Evolutionary conservation across 2,888 invertebrate genomes (phyloP), one percentile per base, ranked within the genome.

Genomic region (Drosophila prolongata): DNA sequence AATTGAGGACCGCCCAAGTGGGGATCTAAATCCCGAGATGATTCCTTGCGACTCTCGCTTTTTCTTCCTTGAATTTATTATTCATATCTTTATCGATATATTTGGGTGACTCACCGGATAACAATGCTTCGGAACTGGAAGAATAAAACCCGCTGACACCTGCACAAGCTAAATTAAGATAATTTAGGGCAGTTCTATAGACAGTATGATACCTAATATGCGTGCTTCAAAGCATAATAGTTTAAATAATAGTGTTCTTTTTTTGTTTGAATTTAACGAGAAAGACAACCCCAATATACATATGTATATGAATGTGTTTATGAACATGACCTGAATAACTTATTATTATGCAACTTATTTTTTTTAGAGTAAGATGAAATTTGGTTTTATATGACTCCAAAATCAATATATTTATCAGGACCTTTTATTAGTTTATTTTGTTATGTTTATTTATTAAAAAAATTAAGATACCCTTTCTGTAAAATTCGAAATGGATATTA

Each of bases 41-140:
- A 43, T 54, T 65, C 66, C 52, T 65, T 44, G 37, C 2, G 30
- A 19, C 16, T 46, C 27, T 9, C 13, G 16, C 5, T n/a, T 14
- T 42, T 6, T 16, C 37, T 16, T 9, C 19, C 42, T 43, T 30
- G 9, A 19, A 42, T 11, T 57, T 38, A 16, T 27, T 24, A 10
- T 37, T 47, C 24, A 27, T 16, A 27, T 37, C 9, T 13, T n/a
- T 8, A 13, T 13, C 11, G 16, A 35, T 30, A 54, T 6, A 27
- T 38, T 38, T 19, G 38, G 1, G 57, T 80, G 80, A 80, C 80
- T 71, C 87, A 80, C 56, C 10, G 27, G 43, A 44, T 54, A 50
- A 44, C 13, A 57, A 54, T 54, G 54, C 16, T 16, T 49, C 16
- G 49, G 11, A 35, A 19, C 16, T 57, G 54, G 37, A 50, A 49